Conservation (phyloP, 2,888 invertebrate species). For the Orchesellides sinensis region DNA sequence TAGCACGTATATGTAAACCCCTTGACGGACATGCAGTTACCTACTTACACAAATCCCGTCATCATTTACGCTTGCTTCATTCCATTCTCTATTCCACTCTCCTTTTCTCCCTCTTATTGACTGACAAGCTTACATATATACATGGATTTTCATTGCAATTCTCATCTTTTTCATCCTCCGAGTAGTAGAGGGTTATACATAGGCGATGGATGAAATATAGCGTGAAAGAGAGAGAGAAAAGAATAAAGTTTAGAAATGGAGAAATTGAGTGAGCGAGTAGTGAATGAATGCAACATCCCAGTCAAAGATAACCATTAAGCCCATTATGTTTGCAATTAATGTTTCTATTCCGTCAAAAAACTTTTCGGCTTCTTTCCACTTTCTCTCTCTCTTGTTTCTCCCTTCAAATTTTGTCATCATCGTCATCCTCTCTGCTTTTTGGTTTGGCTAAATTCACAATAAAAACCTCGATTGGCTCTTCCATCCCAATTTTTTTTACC, state of each 20-base stretch:
- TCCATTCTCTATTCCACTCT: not conserved
- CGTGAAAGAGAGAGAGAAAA: constrained; percentile 20
- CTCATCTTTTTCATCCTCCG: no score
- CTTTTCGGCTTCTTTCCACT: constrained; percentile 25
- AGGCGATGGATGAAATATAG: constrained; percentile 15
- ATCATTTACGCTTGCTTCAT: constrained; percentile 4
- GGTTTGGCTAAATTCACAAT: not conserved
- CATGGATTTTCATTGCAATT: not conserved
- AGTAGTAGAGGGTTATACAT: no score
- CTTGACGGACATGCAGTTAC: not conserved
- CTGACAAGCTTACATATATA: constrained; percentile 1
- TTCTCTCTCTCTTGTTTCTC: constrained; percentile 11
- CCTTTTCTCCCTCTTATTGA: not conserved
- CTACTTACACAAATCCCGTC: constrained; percentile 1
- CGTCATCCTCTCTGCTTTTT: not conserved
- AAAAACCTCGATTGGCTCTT: constrained; percentile 10
- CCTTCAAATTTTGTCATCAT: constrained; percentile 1
- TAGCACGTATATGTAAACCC: not conserved
- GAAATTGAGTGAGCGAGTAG: constrained; percentile 58
- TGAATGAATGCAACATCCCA: constrained; percentile 58
- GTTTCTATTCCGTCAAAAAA: constrained; percentile 66
- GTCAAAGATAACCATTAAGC: constrained; percentile 70
- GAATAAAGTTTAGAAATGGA: constrained; percentile 15
- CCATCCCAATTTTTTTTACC: not conserved
- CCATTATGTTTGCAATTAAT: constrained; percentile 74